A percentile compares a stretch with the other conserved stretches of the same genome.
Conservation (phyloP, 1,140 invertebrate genomes). For the Brachionus koreanus region DNA sequence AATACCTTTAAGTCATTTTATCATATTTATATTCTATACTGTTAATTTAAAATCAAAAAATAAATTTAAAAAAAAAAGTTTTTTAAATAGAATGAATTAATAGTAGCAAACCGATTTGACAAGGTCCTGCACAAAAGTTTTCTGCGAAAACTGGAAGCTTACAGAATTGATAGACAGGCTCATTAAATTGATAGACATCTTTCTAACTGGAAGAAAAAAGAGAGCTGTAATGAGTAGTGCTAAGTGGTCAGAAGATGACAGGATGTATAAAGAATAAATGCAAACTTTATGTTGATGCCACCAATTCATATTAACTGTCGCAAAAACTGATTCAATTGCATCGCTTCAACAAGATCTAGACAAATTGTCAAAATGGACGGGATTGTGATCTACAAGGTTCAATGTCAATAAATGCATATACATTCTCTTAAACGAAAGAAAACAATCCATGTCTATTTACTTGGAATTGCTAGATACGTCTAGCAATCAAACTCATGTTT, state of each 20-base stretch:
- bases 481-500: neutral
- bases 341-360: neutral
- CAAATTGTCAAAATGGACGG: neutral
- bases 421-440: neutral
- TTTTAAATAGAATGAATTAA: too few species aligned
- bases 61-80: too few species aligned
- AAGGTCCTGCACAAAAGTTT: too few species aligned
- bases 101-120: too few species aligned
- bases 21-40: too few species aligned
- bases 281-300: neutral
- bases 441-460: neutral
- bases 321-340: neutral
- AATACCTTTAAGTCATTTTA: too few species aligned
- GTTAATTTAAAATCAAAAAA: too few species aligned
- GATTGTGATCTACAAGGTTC: neutral
- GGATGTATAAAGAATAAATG: neutral
- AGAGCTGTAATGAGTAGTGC: neutral
- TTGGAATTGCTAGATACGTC: neutral
- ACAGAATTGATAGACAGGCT: too few species aligned
- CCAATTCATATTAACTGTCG: neutral
- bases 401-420: neutral
- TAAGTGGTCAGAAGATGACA: conserved; percentile 4
- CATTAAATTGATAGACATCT: too few species aligned
- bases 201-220: neutral
- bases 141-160: too few species aligned